Evolutionary conservation across 2,797 vertebrate species (phyloP).

Genomic region (Lemur catta): DNA sequence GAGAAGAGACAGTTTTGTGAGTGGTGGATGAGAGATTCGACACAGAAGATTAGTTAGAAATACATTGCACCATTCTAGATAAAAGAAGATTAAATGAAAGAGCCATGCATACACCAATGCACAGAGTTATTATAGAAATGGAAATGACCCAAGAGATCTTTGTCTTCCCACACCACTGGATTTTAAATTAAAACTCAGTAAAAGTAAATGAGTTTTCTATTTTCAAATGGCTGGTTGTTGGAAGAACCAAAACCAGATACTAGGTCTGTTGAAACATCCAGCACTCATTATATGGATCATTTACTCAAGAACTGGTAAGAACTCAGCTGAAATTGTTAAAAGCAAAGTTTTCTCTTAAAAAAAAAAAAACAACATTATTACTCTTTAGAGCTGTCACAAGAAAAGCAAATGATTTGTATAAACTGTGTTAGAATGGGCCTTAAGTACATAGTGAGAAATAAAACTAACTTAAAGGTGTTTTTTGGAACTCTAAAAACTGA

Average conservation of each 20-base stretch:
- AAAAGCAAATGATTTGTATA: background rate
- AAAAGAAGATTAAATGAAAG: slow-evolving; percentile 19
- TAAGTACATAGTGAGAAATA: background rate
- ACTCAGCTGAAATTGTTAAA: slow-evolving; percentile 7
- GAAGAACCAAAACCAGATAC: slow-evolving; percentile 12
- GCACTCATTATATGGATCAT: background rate
- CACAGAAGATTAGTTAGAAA: background rate
- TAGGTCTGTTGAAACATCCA: background rate
- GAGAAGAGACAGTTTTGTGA: background rate
- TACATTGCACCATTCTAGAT: background rate
- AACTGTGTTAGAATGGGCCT: background rate
- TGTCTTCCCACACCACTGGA: background rate
- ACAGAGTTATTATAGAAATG: background rate
- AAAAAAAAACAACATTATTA: slow-evolving; percentile 32
- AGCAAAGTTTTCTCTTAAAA: slow-evolving; percentile 33
- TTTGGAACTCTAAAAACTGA: background rate
- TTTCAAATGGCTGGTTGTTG: background rate
- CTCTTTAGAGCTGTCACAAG: background rate
- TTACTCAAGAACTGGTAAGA: background rate
- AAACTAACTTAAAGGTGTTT: background rate
- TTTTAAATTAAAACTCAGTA: slow-evolving; percentile 44
- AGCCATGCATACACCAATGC: background rate
- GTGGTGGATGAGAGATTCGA: background rate
- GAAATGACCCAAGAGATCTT: background rate
- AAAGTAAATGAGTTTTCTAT: slow-evolving; percentile 15